These are phyloP conservation scores for Drosophila erecta DNA, from an alignment of 1,140 invertebrate genomes.

Conservation along the genomic window DNA sequence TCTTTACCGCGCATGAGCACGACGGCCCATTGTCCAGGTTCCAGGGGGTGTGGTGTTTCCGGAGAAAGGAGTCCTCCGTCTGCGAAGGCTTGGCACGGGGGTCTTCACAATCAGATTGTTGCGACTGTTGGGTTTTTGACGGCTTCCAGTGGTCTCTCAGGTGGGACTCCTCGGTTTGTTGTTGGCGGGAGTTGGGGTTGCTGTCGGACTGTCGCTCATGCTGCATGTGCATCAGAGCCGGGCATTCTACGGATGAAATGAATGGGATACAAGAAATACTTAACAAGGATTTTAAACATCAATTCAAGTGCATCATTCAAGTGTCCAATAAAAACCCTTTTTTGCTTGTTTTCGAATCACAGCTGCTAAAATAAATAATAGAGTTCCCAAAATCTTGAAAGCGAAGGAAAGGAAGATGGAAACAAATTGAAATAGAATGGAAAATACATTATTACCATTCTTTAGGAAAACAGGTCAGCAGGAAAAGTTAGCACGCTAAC, in stretches of 20 bases:
- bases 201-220: constrained; percentile 50
- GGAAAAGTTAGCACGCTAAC: constrained; percentile 14
- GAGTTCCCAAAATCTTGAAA: too few relatives aligned
- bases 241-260: constrained; percentile 38
- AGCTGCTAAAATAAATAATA: too few relatives aligned
- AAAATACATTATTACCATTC: not conserved
- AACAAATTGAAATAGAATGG: not conserved
- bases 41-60: constrained; percentile 3
- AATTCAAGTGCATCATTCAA: too few relatives aligned
- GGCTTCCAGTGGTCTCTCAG: constrained; percentile 26
- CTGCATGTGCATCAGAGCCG: constrained; percentile 69
- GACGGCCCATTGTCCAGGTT: not conserved
- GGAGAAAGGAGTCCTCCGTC: constrained; percentile 46
- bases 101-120: not conserved
- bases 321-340: too few relatives aligned
- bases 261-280: not conserved
- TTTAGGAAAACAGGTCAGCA: too few relatives aligned
- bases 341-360: too few relatives aligned
- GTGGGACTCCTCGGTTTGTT: constrained; percentile 60
- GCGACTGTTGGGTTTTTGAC: too few relatives aligned
- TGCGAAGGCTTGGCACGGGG: constrained; percentile 39
- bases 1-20: not conserved
- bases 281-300: too few relatives aligned
- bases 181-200: constrained; percentile 24
- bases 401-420: too few relatives aligned